Base-by-base conservation (phyloP, 2,888 invertebrate species). In the Unio pictorum region DNA sequence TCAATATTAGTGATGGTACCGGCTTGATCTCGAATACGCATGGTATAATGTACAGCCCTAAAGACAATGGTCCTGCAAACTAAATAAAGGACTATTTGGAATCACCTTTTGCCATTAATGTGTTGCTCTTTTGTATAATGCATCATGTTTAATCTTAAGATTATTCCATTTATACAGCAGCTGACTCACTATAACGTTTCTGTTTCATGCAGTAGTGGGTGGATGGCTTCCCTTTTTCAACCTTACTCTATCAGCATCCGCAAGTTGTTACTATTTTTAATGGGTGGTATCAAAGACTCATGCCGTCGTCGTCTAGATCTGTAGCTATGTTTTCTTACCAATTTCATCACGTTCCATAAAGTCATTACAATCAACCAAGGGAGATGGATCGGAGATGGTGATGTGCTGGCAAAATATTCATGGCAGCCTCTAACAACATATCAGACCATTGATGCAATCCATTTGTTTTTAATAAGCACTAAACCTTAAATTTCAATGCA, bases 21-120 rank as follows among this genome's bases (percentile, higher is more conserved):
- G 54, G 75, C 74, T n/a, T 71, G n/a, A 30, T 74, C 61, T 59
- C 64, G 68, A n/a, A 64, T 55, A 20, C 68, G 64, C 6, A n/a
- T 18, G 7, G 55, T 30, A 64, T 68, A 64, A 57, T 68, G 68
- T 3, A 58, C 30, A 7, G 64, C 63, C 26, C n/a, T 65, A 20
- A 73, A 59, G 23, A 62, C 67, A 34, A 7, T 23, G 0, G 26
- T 26, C 6, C 45, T 59, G 8, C 23, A 58, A 23, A 11, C 11
- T 15, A 20, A 8, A 11, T 60, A 30, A 8, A 64, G 20, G 2
- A 64, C 64, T 1, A 64, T 6, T 34, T 68, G 67, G 2, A 23
- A 8, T 23, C 28, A 20, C 23, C 45, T 7, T 20, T 55, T 28
- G 26, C 55, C 61, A 66, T 54, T 60, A 28, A 61, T 17, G 20